Conservation (phyloP, 2,113 vertebrate genomes). For the Prionailurus viverrinus region DNA sequence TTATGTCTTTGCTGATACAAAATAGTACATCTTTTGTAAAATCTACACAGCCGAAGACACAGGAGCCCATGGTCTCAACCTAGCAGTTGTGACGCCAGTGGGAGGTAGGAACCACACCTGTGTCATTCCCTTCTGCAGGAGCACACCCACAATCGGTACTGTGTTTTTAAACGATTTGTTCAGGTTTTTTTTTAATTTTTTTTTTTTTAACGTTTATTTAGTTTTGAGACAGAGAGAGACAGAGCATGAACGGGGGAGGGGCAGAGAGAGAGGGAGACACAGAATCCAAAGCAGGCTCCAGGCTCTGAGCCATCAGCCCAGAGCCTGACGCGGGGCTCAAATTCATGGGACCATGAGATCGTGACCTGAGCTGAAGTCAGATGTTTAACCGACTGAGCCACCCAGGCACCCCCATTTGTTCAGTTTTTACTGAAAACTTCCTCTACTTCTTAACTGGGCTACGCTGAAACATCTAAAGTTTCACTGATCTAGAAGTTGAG, state of each 20-base stretch:
- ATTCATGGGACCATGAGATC: no score
- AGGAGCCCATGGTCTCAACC: not conserved
- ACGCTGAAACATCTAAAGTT: not conserved
- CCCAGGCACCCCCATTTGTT: not conserved
- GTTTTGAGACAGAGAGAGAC: no score
- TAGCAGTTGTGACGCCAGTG: not conserved
- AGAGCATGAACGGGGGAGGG: no score
- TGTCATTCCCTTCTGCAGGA: no score
- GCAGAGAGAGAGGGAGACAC: no score
- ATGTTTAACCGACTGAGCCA: no score
- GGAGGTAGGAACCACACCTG: fast-evolving
- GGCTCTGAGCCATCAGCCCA: no score
- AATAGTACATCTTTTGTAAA: not conserved
- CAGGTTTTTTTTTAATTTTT: not conserved
- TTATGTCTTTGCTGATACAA: not conserved
- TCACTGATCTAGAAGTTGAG: not conserved
- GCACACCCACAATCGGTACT: not conserved
- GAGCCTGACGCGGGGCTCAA: no score
- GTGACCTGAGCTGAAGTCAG: no score
- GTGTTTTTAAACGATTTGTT: not conserved
- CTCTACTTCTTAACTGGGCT: not conserved
- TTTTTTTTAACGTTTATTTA: no score
- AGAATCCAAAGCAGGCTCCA: no score
- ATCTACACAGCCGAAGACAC: not conserved
- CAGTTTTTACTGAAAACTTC: not conserved